Evolutionary conservation across 2,797 vertebrate species (phyloP).

Genomic region (Darevskia nairensis): DNA sequence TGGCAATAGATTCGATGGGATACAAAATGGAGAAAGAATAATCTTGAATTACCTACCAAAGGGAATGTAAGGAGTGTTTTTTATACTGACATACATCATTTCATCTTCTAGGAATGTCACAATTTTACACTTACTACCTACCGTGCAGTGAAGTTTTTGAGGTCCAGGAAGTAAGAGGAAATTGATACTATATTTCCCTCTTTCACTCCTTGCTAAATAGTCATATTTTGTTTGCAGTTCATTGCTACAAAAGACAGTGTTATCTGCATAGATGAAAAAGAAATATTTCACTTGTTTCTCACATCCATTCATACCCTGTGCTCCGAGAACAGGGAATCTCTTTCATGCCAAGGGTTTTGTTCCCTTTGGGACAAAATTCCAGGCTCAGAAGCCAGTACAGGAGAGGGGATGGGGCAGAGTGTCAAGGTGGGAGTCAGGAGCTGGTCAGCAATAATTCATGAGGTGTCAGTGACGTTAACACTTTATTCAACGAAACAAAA

Average conservation of each 20-base stretch:
- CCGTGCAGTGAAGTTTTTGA: constrained; percentile 24
- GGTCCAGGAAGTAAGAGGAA: background rate
- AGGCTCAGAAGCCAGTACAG: no score
- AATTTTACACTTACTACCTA: constrained; percentile 16
- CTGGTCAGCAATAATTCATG: no score
- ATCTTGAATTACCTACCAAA: constrained; percentile 63
- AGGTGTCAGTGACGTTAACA: no score
- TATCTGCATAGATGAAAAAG: background rate
- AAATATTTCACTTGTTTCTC: background rate
- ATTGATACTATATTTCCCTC: background rate
- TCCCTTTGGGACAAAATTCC: no score
- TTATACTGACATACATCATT: constrained; percentile 40
- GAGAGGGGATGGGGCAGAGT: no score
- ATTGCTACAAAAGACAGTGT: background rate
- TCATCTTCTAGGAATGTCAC: constrained; percentile 53
- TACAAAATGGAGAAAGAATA: constrained; percentile 52
- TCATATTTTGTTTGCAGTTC: background rate
- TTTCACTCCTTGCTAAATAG: background rate
- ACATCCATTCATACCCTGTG: background rate
- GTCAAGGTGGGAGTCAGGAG: no score
- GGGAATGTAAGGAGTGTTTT: constrained; percentile 29
- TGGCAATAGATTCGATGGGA: constrained; percentile 70
- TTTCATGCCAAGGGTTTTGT: no score
- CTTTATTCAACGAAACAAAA: no score
- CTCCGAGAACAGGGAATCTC: no score